Conservation (phyloP, 2,113 vertebrate species). For the Platysteira castanea region DNA sequence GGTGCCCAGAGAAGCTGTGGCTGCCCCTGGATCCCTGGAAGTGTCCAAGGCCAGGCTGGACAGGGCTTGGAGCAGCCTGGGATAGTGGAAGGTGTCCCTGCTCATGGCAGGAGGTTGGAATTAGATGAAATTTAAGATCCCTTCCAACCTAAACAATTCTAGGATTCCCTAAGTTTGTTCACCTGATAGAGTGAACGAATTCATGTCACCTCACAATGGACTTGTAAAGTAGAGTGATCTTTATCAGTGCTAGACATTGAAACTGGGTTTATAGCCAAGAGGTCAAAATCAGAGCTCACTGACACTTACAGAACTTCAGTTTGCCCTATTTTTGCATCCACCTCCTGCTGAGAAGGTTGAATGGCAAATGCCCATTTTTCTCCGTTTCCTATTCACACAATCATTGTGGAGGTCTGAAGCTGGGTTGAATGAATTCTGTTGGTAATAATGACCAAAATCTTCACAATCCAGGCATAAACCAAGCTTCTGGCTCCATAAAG, state of each 20-base stretch:
- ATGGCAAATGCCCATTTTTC: not conserved
- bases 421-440: not conserved
- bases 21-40: not conserved
- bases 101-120: too few species aligned
- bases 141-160: not conserved
- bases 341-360: not conserved
- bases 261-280: not conserved
- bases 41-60: not conserved
- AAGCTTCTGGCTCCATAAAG: not conserved
- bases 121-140: fast-evolving
- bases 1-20: not conserved
- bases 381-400: not conserved
- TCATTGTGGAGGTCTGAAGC: not conserved
- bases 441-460: not conserved
- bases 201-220: not conserved
- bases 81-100: not conserved
- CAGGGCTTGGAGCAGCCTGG: fast-evolving
- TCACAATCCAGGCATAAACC: not conserved
- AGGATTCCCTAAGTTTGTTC: not conserved
- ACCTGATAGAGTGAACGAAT: not conserved
- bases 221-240: not conserved
- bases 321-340: not conserved
- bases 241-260: not conserved
- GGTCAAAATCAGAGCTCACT: not conserved
- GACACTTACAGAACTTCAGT: not conserved